A percentile compares a stretch with the other conserved stretches of the same genome.
phyloP scores from a whole-genome alignment of 2,797 vertebrate species.

The Tapirus indicus region DNA sequence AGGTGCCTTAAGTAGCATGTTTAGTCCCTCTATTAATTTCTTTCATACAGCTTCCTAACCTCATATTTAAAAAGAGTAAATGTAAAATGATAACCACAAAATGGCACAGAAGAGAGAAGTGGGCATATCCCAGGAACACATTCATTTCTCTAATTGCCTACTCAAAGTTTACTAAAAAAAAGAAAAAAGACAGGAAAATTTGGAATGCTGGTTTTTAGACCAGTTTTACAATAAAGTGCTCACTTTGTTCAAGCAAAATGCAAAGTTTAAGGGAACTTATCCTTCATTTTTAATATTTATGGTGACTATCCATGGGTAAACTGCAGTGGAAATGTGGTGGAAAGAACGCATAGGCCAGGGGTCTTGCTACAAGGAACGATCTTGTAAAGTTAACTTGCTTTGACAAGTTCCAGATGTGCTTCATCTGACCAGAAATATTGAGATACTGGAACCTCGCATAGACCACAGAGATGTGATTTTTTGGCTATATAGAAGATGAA shows the following conservation, averaged over 20 bases:
- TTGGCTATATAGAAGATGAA: background rate
- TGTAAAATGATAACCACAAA: conserved; percentile 6
- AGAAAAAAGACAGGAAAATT: conserved; percentile 12
- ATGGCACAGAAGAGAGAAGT: background rate
- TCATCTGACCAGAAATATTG: conserved; percentile 42
- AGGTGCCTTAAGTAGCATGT: background rate
- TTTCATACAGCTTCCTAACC: conserved; percentile 7
- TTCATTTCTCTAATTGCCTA: background rate
- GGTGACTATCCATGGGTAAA: conserved; percentile 67
- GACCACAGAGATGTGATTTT: background rate
- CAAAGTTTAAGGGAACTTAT: conserved; percentile 73
- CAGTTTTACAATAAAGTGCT: conserved; percentile 60
- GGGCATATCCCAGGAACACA: background rate
- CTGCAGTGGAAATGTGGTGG: conserved; percentile 70
- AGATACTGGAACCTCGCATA: background rate
- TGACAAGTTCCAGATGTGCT: conserved; percentile 60
- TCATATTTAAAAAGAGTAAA: conserved; percentile 32
- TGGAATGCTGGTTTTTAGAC: conserved; percentile 12
- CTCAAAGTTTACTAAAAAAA: background rate
- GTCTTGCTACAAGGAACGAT: conserved; percentile 78
- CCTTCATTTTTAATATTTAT: conserved; percentile 77
- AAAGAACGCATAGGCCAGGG: conserved; percentile 75
- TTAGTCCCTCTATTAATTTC: background rate
- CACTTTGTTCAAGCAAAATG: conserved; percentile 66
- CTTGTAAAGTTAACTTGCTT: conserved; percentile 66